phyloP scores from a whole-genome alignment of 2,797 vertebrate genomes.

The Pangasius sanitwongsei region DNA sequence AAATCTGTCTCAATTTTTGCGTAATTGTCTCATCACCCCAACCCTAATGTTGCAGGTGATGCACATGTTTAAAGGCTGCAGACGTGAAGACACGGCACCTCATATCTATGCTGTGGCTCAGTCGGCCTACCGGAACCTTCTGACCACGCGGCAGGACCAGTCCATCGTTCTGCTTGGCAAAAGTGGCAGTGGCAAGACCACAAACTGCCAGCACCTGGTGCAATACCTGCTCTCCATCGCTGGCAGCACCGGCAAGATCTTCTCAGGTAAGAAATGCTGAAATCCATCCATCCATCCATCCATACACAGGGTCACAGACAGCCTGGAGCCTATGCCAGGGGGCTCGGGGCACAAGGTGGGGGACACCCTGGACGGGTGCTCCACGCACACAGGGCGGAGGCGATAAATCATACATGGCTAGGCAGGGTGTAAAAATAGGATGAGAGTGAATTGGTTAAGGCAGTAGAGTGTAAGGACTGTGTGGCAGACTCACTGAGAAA shows the following conservation, averaged over 20 bases:
- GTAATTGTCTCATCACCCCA: neutral
- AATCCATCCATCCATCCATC: neutral
- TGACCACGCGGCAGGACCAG: slow-evolving; percentile 95
- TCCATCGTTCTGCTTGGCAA: slow-evolving; percentile 88
- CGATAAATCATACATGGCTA: neutral
- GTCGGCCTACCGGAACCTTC: slow-evolving; percentile 87
- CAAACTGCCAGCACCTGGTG: slow-evolving; percentile 93
- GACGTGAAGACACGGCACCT: slow-evolving; percentile 89
- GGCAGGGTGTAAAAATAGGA: neutral
- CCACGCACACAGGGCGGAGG: too few relatives aligned
- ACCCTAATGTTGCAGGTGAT: slow-evolving; percentile 83
- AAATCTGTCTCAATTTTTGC: neutral
- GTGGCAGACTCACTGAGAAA: neutral
- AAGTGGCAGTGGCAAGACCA: slow-evolving; percentile 93
- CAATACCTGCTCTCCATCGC: slow-evolving; percentile 92
- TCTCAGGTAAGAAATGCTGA: slow-evolving; percentile 80
- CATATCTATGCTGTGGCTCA: slow-evolving; percentile 94
- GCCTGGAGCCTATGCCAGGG: too few relatives aligned
- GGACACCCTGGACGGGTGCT: too few relatives aligned
- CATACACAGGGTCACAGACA: too few relatives aligned
- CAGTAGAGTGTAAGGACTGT: neutral
- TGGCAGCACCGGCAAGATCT: slow-evolving; percentile 89
- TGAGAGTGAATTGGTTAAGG: neutral
- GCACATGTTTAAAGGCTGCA: slow-evolving; percentile 99
- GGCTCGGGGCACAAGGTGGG: too few relatives aligned